These are phyloP conservation scores for Seira ritae DNA, from an alignment of 2,888 invertebrate species.

Conservation along the genomic window DNA sequence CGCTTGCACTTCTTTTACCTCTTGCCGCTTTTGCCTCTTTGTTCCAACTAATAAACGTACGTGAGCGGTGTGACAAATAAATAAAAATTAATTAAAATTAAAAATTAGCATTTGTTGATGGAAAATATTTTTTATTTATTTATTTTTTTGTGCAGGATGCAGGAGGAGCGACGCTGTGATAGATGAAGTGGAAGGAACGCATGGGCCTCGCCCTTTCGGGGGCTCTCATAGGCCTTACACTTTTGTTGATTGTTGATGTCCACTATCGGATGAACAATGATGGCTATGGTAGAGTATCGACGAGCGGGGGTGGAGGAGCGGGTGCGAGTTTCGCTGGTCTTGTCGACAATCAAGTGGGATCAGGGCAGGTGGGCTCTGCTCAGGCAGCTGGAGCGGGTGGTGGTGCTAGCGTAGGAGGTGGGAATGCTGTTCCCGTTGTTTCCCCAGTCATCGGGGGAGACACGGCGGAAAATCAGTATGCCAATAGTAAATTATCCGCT, in stretches of 20 bases:
- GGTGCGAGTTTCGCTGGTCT: slow-evolving; percentile 40
- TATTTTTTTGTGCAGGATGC: slow-evolving; percentile 65
- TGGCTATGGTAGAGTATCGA: slow-evolving; percentile 58
- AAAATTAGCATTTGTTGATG: not conserved
- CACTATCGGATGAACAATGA: slow-evolving; percentile 71
- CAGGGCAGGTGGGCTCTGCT: slow-evolving; percentile 63
- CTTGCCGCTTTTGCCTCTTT: slow-evolving; percentile 2
- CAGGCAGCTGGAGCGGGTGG: slow-evolving; percentile 61
- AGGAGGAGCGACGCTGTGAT: slow-evolving; percentile 65
- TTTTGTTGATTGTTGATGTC: slow-evolving; percentile 72
- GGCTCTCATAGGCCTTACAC: slow-evolving; percentile 73
- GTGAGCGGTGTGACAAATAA: not conserved
- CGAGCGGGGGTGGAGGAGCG: slow-evolving; percentile 51
- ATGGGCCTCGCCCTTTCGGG: slow-evolving; percentile 71
- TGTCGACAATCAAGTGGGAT: slow-evolving; percentile 61
- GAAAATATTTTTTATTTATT: slow-evolving; percentile 25
- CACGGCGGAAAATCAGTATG: slow-evolving; percentile 72
- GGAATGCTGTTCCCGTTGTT: slow-evolving; percentile 29
- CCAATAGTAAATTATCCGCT: slow-evolving; percentile 71
- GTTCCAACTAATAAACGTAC: not conserved
- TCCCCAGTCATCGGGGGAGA: slow-evolving; percentile 54
- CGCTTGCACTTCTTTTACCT: not conserved
- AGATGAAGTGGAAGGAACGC: slow-evolving; percentile 73
- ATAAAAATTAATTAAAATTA: not conserved
- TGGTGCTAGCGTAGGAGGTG: slow-evolving; percentile 44